Evolutionary conservation across 2,888 invertebrate genomes (phyloP).

Genomic region (Nomada hirtipes): DNA sequence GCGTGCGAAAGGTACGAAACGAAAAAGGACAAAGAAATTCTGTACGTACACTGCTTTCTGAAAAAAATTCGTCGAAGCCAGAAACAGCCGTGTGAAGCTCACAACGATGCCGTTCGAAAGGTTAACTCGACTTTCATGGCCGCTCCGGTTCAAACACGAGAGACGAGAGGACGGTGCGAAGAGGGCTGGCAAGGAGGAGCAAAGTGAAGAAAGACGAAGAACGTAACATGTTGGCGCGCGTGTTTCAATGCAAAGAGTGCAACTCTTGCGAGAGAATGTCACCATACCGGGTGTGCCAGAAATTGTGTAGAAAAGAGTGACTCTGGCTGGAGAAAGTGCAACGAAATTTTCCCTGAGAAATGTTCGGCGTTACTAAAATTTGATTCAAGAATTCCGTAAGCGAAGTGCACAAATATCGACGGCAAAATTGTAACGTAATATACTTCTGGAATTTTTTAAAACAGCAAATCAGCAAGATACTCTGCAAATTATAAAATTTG

Average conservation of each 20-base stretch:
- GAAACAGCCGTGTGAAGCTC: slow-evolving; percentile 2
- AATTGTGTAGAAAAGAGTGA: neutral
- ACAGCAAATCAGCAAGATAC: no score
- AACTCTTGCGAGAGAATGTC: neutral
- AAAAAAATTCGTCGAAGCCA: slow-evolving; percentile 24
- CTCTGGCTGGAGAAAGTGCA: neutral
- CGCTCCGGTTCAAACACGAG: slow-evolving; percentile 15
- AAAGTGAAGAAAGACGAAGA: neutral
- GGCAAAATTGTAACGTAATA: no score
- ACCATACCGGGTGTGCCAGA: neutral
- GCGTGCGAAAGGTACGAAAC: slow-evolving; percentile 12
- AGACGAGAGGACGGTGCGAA: neutral
- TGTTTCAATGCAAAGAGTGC: slow-evolving; percentile 15
- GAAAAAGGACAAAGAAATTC: neutral
- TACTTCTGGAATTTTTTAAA: no score
- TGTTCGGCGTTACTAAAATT: neutral
- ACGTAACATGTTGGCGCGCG: neutral
- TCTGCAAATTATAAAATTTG: no score
- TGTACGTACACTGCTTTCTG: neutral
- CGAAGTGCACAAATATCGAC: no score
- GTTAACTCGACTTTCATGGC: slow-evolving; percentile 41
- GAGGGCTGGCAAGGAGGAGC: no score
- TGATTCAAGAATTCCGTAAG: no score
- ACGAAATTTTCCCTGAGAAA: neutral
- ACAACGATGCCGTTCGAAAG: slow-evolving; percentile 5